Conservation (phyloP, 2,797 vertebrate genomes). For the Sorex maritimensis region DNA sequence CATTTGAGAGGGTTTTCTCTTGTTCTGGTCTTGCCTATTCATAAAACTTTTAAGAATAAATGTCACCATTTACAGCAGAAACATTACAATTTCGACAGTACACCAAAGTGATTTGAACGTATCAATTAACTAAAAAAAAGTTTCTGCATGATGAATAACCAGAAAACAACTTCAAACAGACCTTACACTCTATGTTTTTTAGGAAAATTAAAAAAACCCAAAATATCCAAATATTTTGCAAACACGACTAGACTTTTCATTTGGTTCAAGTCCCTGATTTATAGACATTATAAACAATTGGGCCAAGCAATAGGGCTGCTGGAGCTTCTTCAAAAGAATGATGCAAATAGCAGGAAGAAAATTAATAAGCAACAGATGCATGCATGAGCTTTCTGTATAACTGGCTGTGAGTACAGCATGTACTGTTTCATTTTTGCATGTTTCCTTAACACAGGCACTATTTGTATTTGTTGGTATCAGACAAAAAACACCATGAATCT, state of each 20-base stretch:
- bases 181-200: slow-evolving; percentile 49
- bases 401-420: slow-evolving; percentile 72
- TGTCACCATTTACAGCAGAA: slow-evolving; percentile 38
- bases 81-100: slow-evolving; percentile 41
- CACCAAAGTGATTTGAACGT: slow-evolving; percentile 35
- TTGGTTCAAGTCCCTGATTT: slow-evolving; percentile 76
- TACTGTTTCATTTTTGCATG: slow-evolving; percentile 78
- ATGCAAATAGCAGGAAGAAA: slow-evolving; percentile 83
- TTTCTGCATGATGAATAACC: slow-evolving; percentile 32
- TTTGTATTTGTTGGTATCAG: slow-evolving; percentile 3
- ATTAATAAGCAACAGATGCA: slow-evolving; percentile 88
- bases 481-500: background rate
- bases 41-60: slow-evolving; percentile 32
- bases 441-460: background rate
- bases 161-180: slow-evolving; percentile 60
- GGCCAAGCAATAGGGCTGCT: slow-evolving; percentile 67
- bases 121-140: background rate
- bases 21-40: background rate
- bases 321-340: slow-evolving; percentile 87
- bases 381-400: slow-evolving; percentile 71
- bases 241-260: slow-evolving; percentile 67
- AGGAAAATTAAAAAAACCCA: slow-evolving; percentile 52
- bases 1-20: background rate
- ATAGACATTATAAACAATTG: slow-evolving; percentile 81
- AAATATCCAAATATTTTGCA: slow-evolving; percentile 73